These are phyloP conservation scores for Sesamia inferens DNA, from an alignment of 2,888 invertebrate genomes.

Conservation along the genomic window DNA sequence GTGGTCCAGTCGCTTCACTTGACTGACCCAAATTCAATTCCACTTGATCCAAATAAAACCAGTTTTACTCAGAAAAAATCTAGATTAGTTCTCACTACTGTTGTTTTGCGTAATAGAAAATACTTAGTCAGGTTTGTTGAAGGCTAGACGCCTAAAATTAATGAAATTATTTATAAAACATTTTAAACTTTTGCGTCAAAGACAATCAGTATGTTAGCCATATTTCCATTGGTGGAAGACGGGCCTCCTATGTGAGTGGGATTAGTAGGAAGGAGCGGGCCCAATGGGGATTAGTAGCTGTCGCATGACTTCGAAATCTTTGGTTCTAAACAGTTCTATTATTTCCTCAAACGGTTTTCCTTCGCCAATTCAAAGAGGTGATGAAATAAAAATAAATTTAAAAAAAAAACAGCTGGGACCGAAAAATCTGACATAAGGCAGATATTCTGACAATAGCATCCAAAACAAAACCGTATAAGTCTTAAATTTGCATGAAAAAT, in stretches of 20 bases:
- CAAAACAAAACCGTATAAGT: too few species aligned
- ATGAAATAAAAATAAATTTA: not conserved
- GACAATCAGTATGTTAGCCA: not conserved
- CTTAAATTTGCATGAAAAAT: too few species aligned
- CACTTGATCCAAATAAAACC: conserved; percentile 48
- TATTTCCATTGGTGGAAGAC: not conserved
- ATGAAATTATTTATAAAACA: not conserved
- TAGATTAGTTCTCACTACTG: conserved; percentile 3
- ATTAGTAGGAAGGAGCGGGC: not conserved
- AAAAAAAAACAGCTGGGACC: too few species aligned
- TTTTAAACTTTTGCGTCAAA: not conserved
- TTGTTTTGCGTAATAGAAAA: conserved; percentile 17
- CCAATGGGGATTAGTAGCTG: not conserved
- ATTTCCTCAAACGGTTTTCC: not conserved
- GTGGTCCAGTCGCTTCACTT: conserved; percentile 36
- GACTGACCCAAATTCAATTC: conserved; percentile 33
- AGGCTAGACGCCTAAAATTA: conserved; percentile 4
- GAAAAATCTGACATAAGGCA: too few species aligned
- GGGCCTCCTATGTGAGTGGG: not conserved
- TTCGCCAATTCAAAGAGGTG: not conserved
- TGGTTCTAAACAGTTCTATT: not conserved
- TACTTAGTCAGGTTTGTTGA: not conserved
- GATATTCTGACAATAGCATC: too few species aligned
- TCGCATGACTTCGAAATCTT: not conserved
- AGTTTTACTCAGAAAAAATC: conserved; percentile 20